These are phyloP conservation scores for Arctopsyche grandis DNA, from an alignment of 1,140 invertebrate genomes.

Conservation along the genomic window DNA sequence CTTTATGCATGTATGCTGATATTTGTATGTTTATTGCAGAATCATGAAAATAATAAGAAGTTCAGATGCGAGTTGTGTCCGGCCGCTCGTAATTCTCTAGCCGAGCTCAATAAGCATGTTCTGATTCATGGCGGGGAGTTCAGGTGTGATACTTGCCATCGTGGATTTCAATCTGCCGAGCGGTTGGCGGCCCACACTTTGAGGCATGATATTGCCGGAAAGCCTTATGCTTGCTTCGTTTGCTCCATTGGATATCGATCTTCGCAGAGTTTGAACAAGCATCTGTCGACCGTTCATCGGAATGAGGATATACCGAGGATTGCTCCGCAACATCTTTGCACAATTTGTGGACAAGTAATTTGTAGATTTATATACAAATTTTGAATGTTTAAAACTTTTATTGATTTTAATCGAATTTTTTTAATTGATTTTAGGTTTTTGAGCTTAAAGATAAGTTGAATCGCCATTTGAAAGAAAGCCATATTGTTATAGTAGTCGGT, in stretches of 20 bases:
- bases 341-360: constrained; percentile 49
- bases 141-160: constrained; percentile 52
- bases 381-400: not conserved
- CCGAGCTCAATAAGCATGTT: constrained; percentile 45
- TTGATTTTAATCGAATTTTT: not conserved
- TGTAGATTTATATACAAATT: not conserved
- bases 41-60: constrained; percentile 48
- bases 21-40: constrained; percentile 28
- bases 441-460: constrained; percentile 52
- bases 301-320: constrained; percentile 51
- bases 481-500: constrained; percentile 50
- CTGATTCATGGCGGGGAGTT: constrained; percentile 47
- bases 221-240: constrained; percentile 51
- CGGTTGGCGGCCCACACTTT: constrained; percentile 43
- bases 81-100: constrained; percentile 27
- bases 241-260: constrained; percentile 50
- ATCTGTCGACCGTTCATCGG: constrained; percentile 44
- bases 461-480: constrained; percentile 50
- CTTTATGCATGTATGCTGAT: not conserved
- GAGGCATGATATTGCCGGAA: constrained; percentile 51
- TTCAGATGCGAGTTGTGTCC: constrained; percentile 49
- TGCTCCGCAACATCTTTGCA: constrained; percentile 52
- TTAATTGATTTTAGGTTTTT: constrained; percentile 47
- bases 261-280: constrained; percentile 47
- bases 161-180: constrained; percentile 41